Percentiles rank a stretch among this genome's conserved stretches.
Conservation (phyloP, 2,888 invertebrate species). For the Hydraecia micacea region DNA sequence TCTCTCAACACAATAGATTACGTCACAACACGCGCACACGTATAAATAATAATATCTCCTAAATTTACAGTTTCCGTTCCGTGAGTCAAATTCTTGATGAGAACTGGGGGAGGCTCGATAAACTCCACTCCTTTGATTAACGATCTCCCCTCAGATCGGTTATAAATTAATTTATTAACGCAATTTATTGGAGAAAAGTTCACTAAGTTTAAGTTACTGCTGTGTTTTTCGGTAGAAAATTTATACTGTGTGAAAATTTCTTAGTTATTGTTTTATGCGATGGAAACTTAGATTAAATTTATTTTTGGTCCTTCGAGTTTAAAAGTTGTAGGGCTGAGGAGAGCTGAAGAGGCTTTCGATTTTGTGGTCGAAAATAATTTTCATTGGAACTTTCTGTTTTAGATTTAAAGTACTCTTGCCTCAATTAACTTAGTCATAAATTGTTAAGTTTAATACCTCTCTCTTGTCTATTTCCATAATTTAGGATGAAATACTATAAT, state of each 20-base stretch:
- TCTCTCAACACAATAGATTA: constrained; percentile 44
- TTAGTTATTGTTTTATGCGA: constrained; percentile 50
- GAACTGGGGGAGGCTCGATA: constrained; percentile 50
- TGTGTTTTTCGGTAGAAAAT: constrained; percentile 60
- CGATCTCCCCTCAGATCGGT: constrained; percentile 62
- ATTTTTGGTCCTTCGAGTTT: constrained; percentile 46
- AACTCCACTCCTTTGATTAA: constrained; percentile 62
- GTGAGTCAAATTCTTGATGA: constrained; percentile 61
- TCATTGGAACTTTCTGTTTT: background rate
- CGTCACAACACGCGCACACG: constrained; percentile 9
- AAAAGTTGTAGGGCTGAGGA: constrained; percentile 23
- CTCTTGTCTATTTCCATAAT: background rate
- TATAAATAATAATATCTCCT: constrained; percentile 40
- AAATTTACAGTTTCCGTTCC: constrained; percentile 48
- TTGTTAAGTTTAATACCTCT: background rate
- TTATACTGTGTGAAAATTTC: constrained; percentile 55
- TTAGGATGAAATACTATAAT: background rate
- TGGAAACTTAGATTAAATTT: constrained; percentile 47
- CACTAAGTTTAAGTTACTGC: constrained; percentile 58
- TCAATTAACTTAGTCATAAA: background rate
- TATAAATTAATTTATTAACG: constrained; percentile 69
- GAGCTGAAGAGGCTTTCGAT: background rate
- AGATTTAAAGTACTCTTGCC: constrained; percentile 11
- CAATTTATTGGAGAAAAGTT: constrained; percentile 63
- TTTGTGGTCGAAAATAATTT: constrained; percentile 14